Evolutionary conservation across 1,140 invertebrate species (phyloP), one percentile per base, ranked within the genome.

Genomic region (Manduca sexta): DNA sequence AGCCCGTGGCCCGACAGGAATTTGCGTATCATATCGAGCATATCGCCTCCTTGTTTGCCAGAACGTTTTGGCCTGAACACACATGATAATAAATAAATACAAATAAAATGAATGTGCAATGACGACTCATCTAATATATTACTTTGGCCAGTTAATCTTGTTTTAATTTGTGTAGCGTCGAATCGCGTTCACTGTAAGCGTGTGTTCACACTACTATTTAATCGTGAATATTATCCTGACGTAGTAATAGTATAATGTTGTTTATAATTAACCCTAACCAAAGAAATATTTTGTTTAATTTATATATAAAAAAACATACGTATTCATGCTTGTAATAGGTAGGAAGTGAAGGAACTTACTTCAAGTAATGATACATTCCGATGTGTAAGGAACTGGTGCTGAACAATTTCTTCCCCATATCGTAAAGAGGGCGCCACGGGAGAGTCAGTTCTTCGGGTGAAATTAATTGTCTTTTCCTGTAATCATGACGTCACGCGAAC

Each of bases 371-470:
- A 69, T 90, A 93, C 87, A 95, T 89, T 53, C 82, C 80, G 16
- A 80, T 58, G 33, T 57, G 64, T 31, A 78, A 65, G 7, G 68
- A 45, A 52, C 49, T 82, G 39, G 69, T 81, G 13, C 77, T 68
- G 65, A 74, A 89, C 75, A 89, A 60, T 70, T 80, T 67, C 78
- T 87, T 69, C 82, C 89, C 49, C 93, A 87, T 38, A 3, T 95
- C 88, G 76, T 94, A 97, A 11, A 98, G 77, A 30, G 96, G 96
- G 64, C 90, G 88, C 97, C 97, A 98, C 49, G 92, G 91, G 46
- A 98, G 83, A 49, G 89, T 88, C 40, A 98, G 69, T 47, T 98
- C 96, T 52, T 93, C 90, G 16, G 94, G 91, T 10, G 90, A 89
- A 56, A 97, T 81, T 18, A 97, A 86, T 64, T 92, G 83, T 60